Evolutionary conservation across 2,797 vertebrate genomes (phyloP), one percentile per base, ranked within the genome.

Genomic region (Brachyrhaphis roseni): DNA sequence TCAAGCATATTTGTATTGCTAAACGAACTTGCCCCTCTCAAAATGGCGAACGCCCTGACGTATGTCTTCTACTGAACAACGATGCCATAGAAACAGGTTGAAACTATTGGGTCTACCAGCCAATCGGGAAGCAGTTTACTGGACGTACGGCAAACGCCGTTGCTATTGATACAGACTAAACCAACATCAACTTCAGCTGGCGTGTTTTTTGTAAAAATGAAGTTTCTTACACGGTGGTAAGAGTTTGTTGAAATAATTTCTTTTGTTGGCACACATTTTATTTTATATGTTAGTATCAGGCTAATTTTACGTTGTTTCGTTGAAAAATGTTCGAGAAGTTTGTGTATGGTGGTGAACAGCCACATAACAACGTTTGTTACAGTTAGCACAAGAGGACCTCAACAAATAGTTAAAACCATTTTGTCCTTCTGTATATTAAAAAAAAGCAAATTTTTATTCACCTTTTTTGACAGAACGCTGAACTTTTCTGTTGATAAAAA

Each of bases 61-160:
- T 68, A 41, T 41, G 20, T 4, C 7, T 68, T 23, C 7, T 64
- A 16, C 59, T 3, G 31, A 8, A 36, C 34, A 39, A 4, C 62
- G 34, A 18, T 1, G 7, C 62, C 12, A 55, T 55, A 55, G 53
- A 59, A 57, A 28, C n/a, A n/a, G 23, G 1, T n/a, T 57, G 31
- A 36, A 8, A 11, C 10, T 39, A 2, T 66, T 23, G 8, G 1
- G n/a, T 39, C 18, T 43, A 2, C 1, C 1, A 70, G 55, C 93
- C 89, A 94, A 93, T 91, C 84, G 92, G 72, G 57, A 41, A 66
- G 11, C 81, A 57, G 77, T 8, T 90, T 91, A 77, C 70, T 93
- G 51, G 79, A 28, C n/a, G 1, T 71, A 13, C n/a, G 1, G 0
- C 0, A 23, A 62, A 16, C 10, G 51, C 39, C 0, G 59, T 88